Evolutionary conservation across 1,140 invertebrate species (phyloP).

Genomic region (Lepidotrigona ventralis): DNA sequence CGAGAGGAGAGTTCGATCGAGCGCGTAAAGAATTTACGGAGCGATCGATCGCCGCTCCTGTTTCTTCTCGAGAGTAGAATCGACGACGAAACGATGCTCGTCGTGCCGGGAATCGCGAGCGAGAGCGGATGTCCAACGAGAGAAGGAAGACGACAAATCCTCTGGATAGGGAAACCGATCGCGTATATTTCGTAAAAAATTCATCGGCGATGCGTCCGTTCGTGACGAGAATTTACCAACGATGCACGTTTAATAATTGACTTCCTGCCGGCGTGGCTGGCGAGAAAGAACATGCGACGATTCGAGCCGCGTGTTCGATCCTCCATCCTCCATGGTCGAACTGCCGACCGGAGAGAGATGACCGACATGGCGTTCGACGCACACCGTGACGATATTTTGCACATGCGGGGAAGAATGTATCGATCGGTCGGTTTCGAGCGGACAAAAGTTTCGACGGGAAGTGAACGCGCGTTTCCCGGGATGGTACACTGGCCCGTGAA

Average conservation of each 20-base stretch:
- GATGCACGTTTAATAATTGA: slow-evolving; percentile 7
- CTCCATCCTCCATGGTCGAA: slow-evolving; percentile 3
- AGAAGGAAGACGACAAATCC: background rate
- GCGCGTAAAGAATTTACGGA: slow-evolving; percentile 50
- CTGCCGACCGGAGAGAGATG: background rate
- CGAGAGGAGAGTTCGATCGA: slow-evolving; percentile 34
- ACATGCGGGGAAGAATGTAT: slow-evolving; percentile 55
- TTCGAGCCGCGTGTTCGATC: background rate
- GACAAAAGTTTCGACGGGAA: slow-evolving; percentile 60
- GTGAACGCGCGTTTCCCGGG: slow-evolving; percentile 27
- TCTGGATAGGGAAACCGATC: background rate
- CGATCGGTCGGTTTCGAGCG: slow-evolving; percentile 36
- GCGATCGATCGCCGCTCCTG: slow-evolving; percentile 25
- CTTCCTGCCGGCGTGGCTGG: background rate
- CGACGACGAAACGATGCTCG: background rate
- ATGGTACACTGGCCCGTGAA: background rate
- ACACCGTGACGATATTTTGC: slow-evolving; percentile 36
- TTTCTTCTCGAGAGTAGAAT: slow-evolving; percentile 8
- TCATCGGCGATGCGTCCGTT: slow-evolving; percentile 4
- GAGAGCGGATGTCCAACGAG: background rate
- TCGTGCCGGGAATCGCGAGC: background rate
- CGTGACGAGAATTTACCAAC: slow-evolving; percentile 7
- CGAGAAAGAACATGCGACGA: background rate
- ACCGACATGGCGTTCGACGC: background rate
- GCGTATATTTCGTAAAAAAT: slow-evolving; percentile 4